Percentiles rank a stretch among this genome's conserved stretches.
phyloP scores from a whole-genome alignment of 2,113 vertebrate genomes.

The Colinus virginianus region DNA sequence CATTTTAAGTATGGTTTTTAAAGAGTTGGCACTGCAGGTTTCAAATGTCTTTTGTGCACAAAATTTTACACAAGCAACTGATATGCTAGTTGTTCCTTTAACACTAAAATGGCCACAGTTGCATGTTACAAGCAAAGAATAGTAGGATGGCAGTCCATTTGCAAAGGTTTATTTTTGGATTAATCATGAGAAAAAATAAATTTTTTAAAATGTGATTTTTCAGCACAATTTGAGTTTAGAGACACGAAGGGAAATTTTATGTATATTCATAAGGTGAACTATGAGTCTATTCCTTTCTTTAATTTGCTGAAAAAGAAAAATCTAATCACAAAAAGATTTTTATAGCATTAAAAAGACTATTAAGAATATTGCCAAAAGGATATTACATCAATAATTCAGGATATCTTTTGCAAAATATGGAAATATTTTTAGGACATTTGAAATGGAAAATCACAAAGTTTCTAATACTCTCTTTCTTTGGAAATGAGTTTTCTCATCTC shows the following conservation, averaged over 20 bases:
- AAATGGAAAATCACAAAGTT: constrained; percentile 23
- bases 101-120: background rate
- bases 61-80: background rate
- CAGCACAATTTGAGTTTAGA: background rate
- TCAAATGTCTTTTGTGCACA: background rate
- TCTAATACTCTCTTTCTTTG: background rate
- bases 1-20: background rate
- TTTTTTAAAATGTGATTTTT: background rate
- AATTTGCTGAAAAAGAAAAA: constrained; percentile 41
- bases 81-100: background rate
- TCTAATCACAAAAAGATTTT: background rate
- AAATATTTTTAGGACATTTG: background rate
- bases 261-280: constrained; percentile 13
- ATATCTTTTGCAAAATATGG: background rate
- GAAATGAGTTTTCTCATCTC: background rate
- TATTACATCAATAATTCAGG: constrained; percentile 60
- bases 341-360: background rate
- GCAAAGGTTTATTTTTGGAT: constrained; percentile 26
- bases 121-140: background rate
- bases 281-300: background rate
- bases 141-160: background rate
- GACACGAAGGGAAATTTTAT: background rate
- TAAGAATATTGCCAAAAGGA: constrained; percentile 9
- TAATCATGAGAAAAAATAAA: background rate
- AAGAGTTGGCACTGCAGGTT: background rate